Evolutionary conservation across 2,113 vertebrate species (phyloP).

Genomic region (Brienomyrus longianalis): DNA sequence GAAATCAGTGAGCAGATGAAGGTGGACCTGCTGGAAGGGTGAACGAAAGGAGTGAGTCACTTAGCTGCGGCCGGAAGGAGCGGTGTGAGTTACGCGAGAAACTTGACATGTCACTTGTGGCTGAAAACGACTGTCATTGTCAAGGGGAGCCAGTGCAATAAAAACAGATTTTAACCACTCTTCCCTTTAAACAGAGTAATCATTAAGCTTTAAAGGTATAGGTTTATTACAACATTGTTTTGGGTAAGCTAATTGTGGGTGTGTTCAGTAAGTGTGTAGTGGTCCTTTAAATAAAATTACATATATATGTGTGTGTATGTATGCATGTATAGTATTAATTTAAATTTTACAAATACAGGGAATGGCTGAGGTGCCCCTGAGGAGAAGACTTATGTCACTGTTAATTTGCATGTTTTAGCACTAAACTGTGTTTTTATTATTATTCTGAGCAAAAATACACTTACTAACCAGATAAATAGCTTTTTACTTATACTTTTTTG

Average conservation of each 20-base stretch:
- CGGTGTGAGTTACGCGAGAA: neutral
- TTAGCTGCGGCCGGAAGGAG: conserved; percentile 19
- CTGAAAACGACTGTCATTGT: neutral
- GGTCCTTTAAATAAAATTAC: neutral
- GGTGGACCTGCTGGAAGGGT: conserved; percentile 44
- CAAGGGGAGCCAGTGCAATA: neutral
- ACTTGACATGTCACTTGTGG: neutral
- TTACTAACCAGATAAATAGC: neutral
- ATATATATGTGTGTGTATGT: no score
- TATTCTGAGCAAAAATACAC: neutral
- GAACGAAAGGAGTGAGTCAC: conserved; percentile 38
- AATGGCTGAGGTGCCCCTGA: neutral
- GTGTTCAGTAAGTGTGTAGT: neutral
- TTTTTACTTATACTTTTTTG: neutral
- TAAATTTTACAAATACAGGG: neutral
- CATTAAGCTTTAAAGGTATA: neutral
- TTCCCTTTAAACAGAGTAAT: neutral
- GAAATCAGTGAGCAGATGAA: conserved; percentile 29
- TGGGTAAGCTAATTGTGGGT: neutral
- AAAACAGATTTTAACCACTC: neutral
- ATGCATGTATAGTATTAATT: neutral
- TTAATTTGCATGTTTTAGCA: neutral
- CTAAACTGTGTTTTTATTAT: neutral
- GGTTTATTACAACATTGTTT: neutral
- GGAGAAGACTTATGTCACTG: neutral